These are phyloP conservation scores for Engystomops pustulosus DNA, from an alignment of 2,113 vertebrate genomes.

Conservation along the genomic window DNA sequence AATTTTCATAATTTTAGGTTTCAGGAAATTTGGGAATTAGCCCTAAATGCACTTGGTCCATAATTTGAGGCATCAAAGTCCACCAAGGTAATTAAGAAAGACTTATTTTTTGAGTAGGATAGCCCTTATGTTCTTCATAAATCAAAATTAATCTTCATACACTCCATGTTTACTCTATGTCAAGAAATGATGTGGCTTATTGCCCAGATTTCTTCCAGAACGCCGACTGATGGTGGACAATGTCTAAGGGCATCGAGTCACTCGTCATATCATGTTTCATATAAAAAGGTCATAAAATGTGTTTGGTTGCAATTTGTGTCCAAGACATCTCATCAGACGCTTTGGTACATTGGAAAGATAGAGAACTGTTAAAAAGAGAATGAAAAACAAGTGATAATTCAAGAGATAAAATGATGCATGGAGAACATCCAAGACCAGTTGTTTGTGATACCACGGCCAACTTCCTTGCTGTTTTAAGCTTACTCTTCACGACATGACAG, in stretches of 20 bases:
- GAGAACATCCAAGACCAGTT: not conserved
- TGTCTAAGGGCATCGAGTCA: not conserved
- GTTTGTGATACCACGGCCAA: not conserved
- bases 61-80: not conserved
- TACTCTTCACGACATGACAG: not conserved
- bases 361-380: not conserved
- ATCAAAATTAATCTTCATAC: too few species aligned
- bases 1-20: not conserved
- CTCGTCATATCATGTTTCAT: not conserved
- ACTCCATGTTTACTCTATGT: not conserved
- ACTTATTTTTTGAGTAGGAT: too few species aligned
- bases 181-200: not conserved
- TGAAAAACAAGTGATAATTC: not conserved
- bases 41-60: not conserved
- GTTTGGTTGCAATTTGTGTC: not conserved
- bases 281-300: not conserved
- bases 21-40: not conserved
- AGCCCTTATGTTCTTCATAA: too few species aligned
- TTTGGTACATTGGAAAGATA: not conserved
- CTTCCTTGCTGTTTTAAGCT: not conserved
- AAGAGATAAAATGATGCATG: not conserved
- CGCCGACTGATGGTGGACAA: not conserved
- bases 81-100: too few species aligned
- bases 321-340: constrained; percentile 7
- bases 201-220: not conserved